A percentile compares a stretch with the other conserved stretches of the same genome.
These are phyloP conservation scores for Amyelois transitella DNA, from an alignment of 1,140 invertebrate genomes.

Conservation along the genomic window DNA sequence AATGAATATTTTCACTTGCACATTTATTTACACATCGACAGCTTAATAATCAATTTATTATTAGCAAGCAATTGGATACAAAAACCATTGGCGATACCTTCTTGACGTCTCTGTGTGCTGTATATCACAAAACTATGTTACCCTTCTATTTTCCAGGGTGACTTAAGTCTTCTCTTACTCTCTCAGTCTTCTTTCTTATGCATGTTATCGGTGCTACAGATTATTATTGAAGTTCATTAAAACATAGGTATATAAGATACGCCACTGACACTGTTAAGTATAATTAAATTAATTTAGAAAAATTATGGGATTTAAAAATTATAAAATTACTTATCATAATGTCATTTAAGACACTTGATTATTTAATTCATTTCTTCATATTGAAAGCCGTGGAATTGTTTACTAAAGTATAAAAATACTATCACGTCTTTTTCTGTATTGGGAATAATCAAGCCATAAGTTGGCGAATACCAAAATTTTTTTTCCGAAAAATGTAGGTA, in stretches of 20 bases:
- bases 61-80: constrained; percentile 52
- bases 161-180: constrained; percentile 33
- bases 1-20: neutral
- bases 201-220: constrained; percentile 30
- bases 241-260: neutral
- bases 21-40: neutral
- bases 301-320: too few species aligned
- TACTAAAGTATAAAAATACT: too few species aligned
- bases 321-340: too few species aligned
- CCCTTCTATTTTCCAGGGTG: neutral
- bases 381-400: too few species aligned
- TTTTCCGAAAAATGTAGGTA: too few species aligned
- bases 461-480: too few species aligned
- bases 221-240: neutral
- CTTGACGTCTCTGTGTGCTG: constrained; percentile 50
- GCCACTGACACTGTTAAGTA: too few species aligned
- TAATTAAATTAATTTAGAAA: too few species aligned
- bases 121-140: constrained; percentile 23
- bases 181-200: constrained; percentile 41
- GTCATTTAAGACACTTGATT: too few species aligned
- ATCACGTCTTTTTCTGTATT: too few species aligned
- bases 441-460: too few species aligned
- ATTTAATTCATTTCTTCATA: too few species aligned
- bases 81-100: constrained; percentile 14
- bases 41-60: neutral